phyloP scores from a whole-genome alignment of 35 echinoderm and acorn worm species.

The Amphiura filiformis region DNA sequence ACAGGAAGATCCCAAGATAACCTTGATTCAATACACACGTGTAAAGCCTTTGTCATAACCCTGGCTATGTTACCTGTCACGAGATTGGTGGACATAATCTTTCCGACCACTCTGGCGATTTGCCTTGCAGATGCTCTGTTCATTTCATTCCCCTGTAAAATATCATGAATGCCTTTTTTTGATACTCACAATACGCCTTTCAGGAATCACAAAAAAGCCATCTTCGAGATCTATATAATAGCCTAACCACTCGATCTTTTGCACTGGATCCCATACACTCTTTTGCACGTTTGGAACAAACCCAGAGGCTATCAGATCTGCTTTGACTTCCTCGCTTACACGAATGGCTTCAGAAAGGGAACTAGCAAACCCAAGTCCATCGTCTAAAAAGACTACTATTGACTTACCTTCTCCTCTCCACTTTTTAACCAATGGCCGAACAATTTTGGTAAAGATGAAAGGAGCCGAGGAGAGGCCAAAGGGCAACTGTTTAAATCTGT shows the following conservation, averaged over 20 bases:
- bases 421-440: slow-evolving; percentile 2
- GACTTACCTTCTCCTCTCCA: slow-evolving; percentile 6
- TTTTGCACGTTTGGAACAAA: slow-evolving; percentile 2
- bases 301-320: neutral
- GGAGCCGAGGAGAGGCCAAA: slow-evolving; percentile 28
- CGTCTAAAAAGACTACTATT: slow-evolving; percentile 31
- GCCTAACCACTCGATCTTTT: neutral
- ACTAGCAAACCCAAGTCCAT: slow-evolving; percentile 4
- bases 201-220: neutral
- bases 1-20: neutral
- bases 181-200: neutral
- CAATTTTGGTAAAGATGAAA: slow-evolving; percentile 25
- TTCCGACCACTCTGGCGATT: neutral
- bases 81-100: neutral
- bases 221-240: neutral
- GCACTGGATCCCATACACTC: neutral
- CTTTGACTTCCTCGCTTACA: neutral
- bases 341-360: neutral
- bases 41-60: slow-evolving; percentile 9
- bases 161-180: neutral
- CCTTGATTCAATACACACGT: neutral
- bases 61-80: slow-evolving; percentile 14
- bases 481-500: slow-evolving; percentile 6
- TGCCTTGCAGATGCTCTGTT: neutral
- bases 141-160: neutral